Base-by-base conservation (phyloP, 35 echinoderm and acorn worm genomes). In the Acanthaster planci region DNA sequence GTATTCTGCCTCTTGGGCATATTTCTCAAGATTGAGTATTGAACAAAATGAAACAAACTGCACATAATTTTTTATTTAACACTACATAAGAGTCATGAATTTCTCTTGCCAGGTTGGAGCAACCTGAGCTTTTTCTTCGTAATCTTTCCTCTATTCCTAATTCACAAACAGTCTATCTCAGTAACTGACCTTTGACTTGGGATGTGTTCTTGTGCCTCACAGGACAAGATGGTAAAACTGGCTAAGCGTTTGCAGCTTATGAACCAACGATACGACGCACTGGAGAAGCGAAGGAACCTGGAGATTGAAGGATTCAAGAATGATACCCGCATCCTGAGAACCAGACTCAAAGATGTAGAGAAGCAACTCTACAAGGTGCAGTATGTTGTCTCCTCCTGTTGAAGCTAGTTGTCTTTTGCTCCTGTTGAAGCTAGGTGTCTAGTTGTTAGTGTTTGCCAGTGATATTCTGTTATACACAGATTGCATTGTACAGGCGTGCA, bases 271-370 rank as follows among this genome's bases (percentile, higher is more conserved):
- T 98, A 98, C 58, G 88, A 98, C 50, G 95, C 95, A 0, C 83
- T 98, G 72, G 95, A 98, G 88, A 98, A 93, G 39, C 79, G 91
- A 67, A 87, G 95, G 5, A 98, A 98, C 52, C 85, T 98, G 76
- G 95, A 98, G 77, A 92, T 98, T 16, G 95, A 98, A 44, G 95
- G 95, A 1, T 98, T 98, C 77, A 98, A 98, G 92, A 98, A 86
- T 52, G 95, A 98, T 77, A 91, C 93, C 58, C 93, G 88, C 44
- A 93, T 56, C 35, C 95, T 98, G 0, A 90, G 95, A 40, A 50
- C 26, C 27, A 87, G 92, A 72, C 84, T 98, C 7, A 98, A 98
- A 85, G 95, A 98, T 40, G 95, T 98, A 0, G 95, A 98, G 51
- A 98, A 93, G 42, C 95, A 98, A 56, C 77, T 98, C 7, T 98